Evolutionary conservation across 2,113 vertebrate species (phyloP).

Genomic region (Cacatua alba): DNA sequence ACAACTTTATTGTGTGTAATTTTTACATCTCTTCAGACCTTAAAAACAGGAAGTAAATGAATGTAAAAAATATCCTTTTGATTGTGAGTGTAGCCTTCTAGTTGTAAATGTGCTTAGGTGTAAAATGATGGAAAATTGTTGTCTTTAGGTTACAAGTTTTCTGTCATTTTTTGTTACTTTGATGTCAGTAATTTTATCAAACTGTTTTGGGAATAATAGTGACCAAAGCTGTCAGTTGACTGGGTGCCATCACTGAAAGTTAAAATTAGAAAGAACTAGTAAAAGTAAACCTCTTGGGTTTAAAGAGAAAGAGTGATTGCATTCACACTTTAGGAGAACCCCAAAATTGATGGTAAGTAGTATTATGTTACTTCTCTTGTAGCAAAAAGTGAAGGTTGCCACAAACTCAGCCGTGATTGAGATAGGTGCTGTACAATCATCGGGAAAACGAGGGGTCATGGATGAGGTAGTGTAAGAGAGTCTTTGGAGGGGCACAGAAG

Average conservation of each 20-base stretch:
- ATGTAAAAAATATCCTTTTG: not conserved
- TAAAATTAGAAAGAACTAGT: not conserved
- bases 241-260: not conserved
- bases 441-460: too few relatives aligned
- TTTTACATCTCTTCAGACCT: not conserved
- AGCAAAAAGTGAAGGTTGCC: not conserved
- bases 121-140: not conserved
- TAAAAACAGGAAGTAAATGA: not conserved
- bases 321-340: not conserved
- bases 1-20: not conserved
- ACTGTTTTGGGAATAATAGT: not conserved
- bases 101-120: not conserved
- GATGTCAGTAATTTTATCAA: not conserved
- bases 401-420: not conserved
- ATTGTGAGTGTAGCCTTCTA: not conserved
- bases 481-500: not conserved
- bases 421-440: not conserved
- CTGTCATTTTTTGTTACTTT: not conserved
- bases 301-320: not conserved
- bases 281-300: not conserved
- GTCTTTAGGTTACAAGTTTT: not conserved
- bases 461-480: not conserved
- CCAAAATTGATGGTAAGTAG: not conserved
- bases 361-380: not conserved
- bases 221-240: not conserved